phyloP scores from a whole-genome alignment of 2,888 invertebrate genomes.

The Omphaloscelis lunosa region DNA sequence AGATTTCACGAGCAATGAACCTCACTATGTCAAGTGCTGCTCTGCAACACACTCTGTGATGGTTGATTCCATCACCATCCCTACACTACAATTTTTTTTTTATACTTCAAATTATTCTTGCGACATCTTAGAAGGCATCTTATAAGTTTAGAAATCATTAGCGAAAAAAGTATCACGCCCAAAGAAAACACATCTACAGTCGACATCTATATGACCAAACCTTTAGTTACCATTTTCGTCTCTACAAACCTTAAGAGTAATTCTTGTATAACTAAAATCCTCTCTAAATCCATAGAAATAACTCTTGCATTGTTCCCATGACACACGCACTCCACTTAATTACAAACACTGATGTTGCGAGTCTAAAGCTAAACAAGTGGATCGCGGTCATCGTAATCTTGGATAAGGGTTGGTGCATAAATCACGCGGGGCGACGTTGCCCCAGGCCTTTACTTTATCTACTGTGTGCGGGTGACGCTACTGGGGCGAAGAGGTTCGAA shows the following conservation, averaged over 20 bases:
- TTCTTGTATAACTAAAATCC: constrained; percentile 37
- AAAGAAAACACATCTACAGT: neutral
- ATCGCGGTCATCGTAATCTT: constrained; percentile 90
- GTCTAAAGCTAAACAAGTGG: constrained; percentile 88
- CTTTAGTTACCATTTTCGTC: neutral
- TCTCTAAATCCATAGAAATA: constrained; percentile 49
- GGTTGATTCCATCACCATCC: neutral
- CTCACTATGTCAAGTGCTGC: neutral
- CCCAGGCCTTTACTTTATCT: constrained; percentile 89
- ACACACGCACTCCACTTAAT: constrained; percentile 69
- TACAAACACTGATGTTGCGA: constrained; percentile 72
- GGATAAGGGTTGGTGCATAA: constrained; percentile 90
- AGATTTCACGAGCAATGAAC: neutral
- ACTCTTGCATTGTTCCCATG: constrained; percentile 64
- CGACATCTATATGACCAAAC: neutral
- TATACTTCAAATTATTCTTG: neutral
- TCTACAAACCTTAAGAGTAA: constrained; percentile 4
- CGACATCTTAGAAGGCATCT: neutral
- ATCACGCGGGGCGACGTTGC: constrained; percentile 87
- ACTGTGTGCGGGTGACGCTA: constrained; percentile 89
- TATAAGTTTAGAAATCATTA: neutral
- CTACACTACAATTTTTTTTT: neutral
- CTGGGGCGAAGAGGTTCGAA: constrained; percentile 57
- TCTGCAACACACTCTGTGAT: neutral
- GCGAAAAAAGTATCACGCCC: neutral